phyloP scores from a whole-genome alignment of 2,113 vertebrate genomes.

The Tylochromis polylepis region DNA sequence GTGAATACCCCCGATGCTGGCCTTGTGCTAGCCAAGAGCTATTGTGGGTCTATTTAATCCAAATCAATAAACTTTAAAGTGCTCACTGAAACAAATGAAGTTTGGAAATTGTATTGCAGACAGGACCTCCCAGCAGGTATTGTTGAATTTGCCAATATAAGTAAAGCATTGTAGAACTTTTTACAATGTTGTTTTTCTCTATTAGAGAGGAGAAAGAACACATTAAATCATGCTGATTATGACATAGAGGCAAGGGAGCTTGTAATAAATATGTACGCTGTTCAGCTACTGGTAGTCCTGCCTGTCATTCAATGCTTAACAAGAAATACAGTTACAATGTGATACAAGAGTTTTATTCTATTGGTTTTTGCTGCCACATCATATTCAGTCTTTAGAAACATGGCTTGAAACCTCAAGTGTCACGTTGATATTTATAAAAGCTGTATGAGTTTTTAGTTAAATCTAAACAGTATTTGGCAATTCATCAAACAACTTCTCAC shows the following conservation, averaged over 20 bases:
- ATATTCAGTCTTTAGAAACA: not conserved
- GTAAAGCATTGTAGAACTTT: not conserved
- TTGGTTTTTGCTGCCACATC: not conserved
- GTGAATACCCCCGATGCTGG: slow-evolving; percentile 1
- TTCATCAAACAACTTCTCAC: not conserved
- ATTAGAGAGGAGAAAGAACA: not conserved
- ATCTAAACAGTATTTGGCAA: not conserved
- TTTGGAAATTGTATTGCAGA: slow-evolving; percentile 29
- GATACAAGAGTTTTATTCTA: not conserved
- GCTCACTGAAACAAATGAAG: slow-evolving; percentile 50
- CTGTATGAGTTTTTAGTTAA: too few relatives aligned
- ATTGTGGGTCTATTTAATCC: slow-evolving; percentile 42
- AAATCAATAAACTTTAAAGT: slow-evolving; percentile 59
- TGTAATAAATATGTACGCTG: not conserved
- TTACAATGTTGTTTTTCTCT: not conserved
- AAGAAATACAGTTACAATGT: not conserved
- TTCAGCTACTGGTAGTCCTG: not conserved
- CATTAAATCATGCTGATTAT: not conserved
- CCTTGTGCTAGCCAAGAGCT: slow-evolving; percentile 39
- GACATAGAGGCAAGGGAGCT: rapidly evolving
- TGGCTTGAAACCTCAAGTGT: not conserved
- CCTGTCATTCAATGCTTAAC: not conserved
- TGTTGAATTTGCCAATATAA: not conserved
- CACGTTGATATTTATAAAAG: not conserved
- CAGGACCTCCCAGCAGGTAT: slow-evolving; percentile 18